Base-by-base conservation (phyloP, 2,888 invertebrate species). In the Stegana nigrithorax region DNA sequence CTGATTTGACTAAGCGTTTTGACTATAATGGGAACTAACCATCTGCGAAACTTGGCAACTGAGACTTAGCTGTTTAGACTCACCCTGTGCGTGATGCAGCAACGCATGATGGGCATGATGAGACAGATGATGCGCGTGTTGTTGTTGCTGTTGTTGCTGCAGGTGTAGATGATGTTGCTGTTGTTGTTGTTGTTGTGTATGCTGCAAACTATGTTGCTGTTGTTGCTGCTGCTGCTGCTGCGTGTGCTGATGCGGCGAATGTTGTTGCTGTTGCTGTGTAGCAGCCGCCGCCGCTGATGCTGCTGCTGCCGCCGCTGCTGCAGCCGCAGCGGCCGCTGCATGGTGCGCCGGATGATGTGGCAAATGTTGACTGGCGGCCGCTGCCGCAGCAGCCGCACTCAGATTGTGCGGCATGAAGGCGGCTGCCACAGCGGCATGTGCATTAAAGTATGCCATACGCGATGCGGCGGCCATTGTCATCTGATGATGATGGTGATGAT, bases 341-440 rank as follows among this genome's bases (percentile, higher is more conserved):
- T 55, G 45, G 17, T 27, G 27, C 10, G 21, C 17, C n/a, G 57
- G 58, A 12, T 73, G 75, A 12, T 73, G 78, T 62, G 17, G 66
- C 67, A 23, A 12, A 21, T 55, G 53, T 55, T 55, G 53, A 23
- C 65, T 66, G 51, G 94, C 94, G 14, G 94, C 94, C 6, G 94
- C 94, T 51, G 94, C 94, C n/a, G 95, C 94, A 42, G 95, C 94
- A 84, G 95, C 94, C 57, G 94, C 94, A 87, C 95, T 95, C 44
- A 90, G 90, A 76, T 90, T 89, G 79, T 91, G 91, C 26, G 93
- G 94, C 76, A 94, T 86, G 86, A 94, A 94, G 51, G 94, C 94
- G 14, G 94, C 94, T 7, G 94, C 94, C 51, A 94, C 94, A n/a
- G 95, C 94, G 44, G 95, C 94, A 84, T 95, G 94, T 57, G 94